Evolutionary conservation across 2,113 vertebrate genomes (phyloP).

Genomic region (Buteo buteo): DNA sequence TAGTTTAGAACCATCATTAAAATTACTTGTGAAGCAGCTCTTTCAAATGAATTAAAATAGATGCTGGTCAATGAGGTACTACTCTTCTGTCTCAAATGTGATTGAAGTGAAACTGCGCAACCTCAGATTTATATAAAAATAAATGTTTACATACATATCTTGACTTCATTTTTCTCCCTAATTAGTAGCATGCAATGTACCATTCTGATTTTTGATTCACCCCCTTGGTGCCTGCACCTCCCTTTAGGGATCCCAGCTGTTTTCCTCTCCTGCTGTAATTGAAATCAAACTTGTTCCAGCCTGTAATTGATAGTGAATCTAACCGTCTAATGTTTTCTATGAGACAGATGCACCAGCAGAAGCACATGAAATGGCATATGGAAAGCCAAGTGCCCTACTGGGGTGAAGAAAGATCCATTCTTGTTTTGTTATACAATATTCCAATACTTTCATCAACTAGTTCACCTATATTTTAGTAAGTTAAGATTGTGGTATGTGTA

Average conservation of each 20-base stretch:
- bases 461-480: not conserved
- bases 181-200: conserved; percentile 71
- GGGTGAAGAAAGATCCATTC: conserved; percentile 22
- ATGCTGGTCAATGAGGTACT: not conserved
- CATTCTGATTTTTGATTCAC: conserved; percentile 63
- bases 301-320: conserved; percentile 78
- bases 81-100: conserved; percentile 17
- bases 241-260: conserved; percentile 76
- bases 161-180: conserved; percentile 72
- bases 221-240: conserved; percentile 58
- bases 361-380: conserved; percentile 59
- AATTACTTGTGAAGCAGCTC: not conserved
- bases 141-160: not conserved
- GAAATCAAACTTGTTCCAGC: conserved; percentile 77
- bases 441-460: not conserved
- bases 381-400: conserved; percentile 49
- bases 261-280: conserved; percentile 75
- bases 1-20: not conserved
- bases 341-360: conserved; percentile 71
- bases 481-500: not conserved
- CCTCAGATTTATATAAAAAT: conserved; percentile 36
- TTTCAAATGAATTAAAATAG: conserved; percentile 25
- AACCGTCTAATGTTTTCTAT: conserved; percentile 75
- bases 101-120: conserved; percentile 29
- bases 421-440: not conserved